Evolutionary conservation across 2,797 vertebrate genomes (phyloP).

Genomic region (Cynopterus sphinx): DNA sequence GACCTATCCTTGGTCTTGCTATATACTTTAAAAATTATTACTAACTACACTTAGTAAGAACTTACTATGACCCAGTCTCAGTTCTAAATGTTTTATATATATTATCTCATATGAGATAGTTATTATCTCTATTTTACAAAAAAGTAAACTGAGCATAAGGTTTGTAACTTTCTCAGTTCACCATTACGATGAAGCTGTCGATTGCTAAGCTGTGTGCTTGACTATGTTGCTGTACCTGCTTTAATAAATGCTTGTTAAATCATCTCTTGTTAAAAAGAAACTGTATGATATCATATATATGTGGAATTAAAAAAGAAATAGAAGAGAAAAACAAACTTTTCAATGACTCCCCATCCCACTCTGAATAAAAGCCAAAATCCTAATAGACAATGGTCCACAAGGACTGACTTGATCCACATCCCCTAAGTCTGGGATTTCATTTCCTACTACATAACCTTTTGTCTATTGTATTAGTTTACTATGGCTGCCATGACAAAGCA

Average conservation of each 20-base stretch:
- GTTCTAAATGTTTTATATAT: neutral
- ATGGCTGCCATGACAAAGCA: neutral
- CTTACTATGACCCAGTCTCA: neutral
- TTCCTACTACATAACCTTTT: neutral
- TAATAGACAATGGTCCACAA: neutral
- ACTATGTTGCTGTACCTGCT: neutral
- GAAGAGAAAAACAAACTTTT: neutral
- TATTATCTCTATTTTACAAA: neutral
- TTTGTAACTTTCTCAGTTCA: neutral
- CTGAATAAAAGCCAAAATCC: neutral
- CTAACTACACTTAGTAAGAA: slow-evolving; percentile 1
- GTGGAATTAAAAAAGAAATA: neutral
- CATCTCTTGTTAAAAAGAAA: neutral
- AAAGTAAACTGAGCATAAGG: neutral
- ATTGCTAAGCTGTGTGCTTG: neutral
- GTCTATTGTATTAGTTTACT: neutral
- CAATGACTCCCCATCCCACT: neutral
- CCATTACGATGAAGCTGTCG: neutral
- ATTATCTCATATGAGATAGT: neutral
- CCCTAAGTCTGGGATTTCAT: neutral
- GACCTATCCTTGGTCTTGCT: neutral
- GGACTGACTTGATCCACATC: neutral
- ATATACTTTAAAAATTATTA: neutral
- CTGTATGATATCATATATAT: neutral
- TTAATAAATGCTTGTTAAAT: neutral